Base-by-base conservation (phyloP, 2,113 vertebrate genomes). In the Eulacestoma nigropectus region DNA sequence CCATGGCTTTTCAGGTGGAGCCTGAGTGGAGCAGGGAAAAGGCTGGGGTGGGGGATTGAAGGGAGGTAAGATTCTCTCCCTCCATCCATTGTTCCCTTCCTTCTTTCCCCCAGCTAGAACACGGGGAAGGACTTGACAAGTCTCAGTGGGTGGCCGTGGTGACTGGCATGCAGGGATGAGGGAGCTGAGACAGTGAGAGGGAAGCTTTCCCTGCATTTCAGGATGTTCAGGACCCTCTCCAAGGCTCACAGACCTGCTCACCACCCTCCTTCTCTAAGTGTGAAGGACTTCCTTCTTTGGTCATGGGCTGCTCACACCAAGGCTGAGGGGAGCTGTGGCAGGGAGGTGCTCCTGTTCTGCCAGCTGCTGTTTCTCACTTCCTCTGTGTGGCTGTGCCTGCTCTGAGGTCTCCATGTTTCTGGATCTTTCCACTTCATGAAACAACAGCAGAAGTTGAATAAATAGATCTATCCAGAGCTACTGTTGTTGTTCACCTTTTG, bases 391-490 rank as follows among this genome's bases (percentile, higher is more conserved):
- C 50, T 72, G 60, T 7, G 35, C 72, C 75, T 87, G 53, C 80
- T 94, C n/a, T 0, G 13, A 94, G 64, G 63, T 91, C 76, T 91
- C 82, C 2, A 4, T 41, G 30, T 91, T 97, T 97, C 94, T 96
- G 83, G 90, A 96, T 96, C 73, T 91, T 97, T 96, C 87, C 63
- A 53, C 42, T 49, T 95, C 26, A 12, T 26, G 49, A 56, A 89
- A 50, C 35, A 49, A 41, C 79, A 88, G 64, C 32, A 79, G 37
- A 95, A 93, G 39, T 62, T 33, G 42, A 80, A 72, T 74, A 83
- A 87, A 78, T 63, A 89, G 37, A 91, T 77, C 35, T 64, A 32
- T 78, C 73, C 25, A 11, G 52, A 41, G 26, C 44, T 50, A 53
- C 37, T 74, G 52, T 57, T 75, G 59, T 77, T 76, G 25, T 73